Percentiles rank a stretch among this genome's conserved stretches.
Conservation (phyloP, 2,888 invertebrate genomes). For the Ichneumoninae sp. region DNA sequence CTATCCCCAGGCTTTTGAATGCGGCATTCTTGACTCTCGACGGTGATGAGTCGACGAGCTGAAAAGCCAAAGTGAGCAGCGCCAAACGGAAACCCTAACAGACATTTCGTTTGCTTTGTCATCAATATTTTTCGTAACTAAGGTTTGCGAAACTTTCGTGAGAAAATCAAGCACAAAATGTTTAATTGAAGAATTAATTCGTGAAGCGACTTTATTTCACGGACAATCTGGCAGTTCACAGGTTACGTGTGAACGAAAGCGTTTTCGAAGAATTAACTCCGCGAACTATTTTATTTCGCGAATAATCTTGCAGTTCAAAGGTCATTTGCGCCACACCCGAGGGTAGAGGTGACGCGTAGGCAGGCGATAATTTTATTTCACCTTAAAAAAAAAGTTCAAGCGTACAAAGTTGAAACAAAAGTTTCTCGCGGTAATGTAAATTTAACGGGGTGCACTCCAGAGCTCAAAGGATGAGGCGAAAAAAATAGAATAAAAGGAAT, state of each 20-base stretch:
- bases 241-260: too few relatives aligned
- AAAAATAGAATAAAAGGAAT: slow-evolving; percentile 27
- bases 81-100: neutral
- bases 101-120: neutral
- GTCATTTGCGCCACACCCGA: neutral
- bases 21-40: neutral
- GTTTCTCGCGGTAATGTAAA: slow-evolving; percentile 50
- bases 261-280: too few relatives aligned
- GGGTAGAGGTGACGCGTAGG: slow-evolving; percentile 7
- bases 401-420: slow-evolving; percentile 6
- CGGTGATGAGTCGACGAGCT: neutral
- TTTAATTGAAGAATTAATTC: neutral
- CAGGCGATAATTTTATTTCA: slow-evolving; percentile 58
- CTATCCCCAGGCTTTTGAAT: neutral
- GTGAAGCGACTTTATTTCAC: neutral
- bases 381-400: slow-evolving; percentile 33
- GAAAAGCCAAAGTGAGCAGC: neutral
- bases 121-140: neutral
- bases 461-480: slow-evolving; percentile 53
- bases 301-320: neutral
- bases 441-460: slow-evolving; percentile 38
- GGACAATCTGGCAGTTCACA: neutral
- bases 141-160: neutral
- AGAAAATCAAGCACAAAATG: neutral
- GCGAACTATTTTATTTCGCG: too few relatives aligned